These are phyloP conservation scores for Apis florea DNA, from an alignment of 1,140 invertebrate species.

Conservation along the genomic window DNA sequence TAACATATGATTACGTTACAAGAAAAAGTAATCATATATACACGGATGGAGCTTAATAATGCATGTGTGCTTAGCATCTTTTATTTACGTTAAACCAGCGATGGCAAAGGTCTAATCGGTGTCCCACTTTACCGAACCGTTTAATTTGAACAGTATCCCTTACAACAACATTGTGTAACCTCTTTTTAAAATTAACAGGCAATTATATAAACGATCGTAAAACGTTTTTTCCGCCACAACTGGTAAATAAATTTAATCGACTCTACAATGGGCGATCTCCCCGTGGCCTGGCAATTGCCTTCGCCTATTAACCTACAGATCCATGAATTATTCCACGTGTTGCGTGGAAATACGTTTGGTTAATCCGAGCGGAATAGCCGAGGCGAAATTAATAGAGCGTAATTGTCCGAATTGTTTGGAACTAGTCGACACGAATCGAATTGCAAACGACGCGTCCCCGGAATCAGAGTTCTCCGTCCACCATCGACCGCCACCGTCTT, in stretches of 20 bases:
- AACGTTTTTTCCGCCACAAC: not conserved
- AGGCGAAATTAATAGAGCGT: slow-evolving; percentile 29
- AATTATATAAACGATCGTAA: not conserved
- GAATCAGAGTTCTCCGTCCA: not conserved
- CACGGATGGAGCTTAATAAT: not conserved
- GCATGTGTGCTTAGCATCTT: not conserved
- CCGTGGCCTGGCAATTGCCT: not conserved
- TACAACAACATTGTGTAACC: no score
- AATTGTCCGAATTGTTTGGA: slow-evolving; percentile 25
- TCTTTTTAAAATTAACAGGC: not conserved
- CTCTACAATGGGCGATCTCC: not conserved
- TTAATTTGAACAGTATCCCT: not conserved
- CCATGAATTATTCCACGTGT: slow-evolving; percentile 44
- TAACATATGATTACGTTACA: no score
- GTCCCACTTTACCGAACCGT: not conserved
- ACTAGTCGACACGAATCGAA: not conserved
- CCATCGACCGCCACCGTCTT: not conserved
- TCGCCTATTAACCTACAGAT: slow-evolving; percentile 16
- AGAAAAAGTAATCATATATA: no score
- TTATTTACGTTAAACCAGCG: not conserved
- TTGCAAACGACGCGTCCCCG: not conserved
- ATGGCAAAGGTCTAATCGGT: not conserved
- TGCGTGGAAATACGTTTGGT: slow-evolving; percentile 35
- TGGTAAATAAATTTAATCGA: not conserved
- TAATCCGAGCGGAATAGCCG: slow-evolving; percentile 11